A percentile compares a stretch with the other conserved stretches of the same genome.
These are phyloP conservation scores for Ormyrus rosae DNA, from an alignment of 2,888 invertebrate species.

Conservation along the genomic window DNA sequence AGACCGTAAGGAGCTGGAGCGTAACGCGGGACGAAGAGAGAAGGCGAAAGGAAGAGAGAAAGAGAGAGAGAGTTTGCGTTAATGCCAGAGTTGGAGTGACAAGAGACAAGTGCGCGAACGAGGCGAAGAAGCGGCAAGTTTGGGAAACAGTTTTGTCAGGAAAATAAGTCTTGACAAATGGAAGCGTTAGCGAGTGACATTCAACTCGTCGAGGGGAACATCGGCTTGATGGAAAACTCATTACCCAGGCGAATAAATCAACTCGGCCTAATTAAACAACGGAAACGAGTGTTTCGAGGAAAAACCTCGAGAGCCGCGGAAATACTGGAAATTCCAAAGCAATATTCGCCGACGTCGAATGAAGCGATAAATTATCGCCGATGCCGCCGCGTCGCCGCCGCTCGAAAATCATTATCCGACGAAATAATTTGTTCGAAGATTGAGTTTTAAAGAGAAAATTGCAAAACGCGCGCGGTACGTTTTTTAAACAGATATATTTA, in stretches of 20 bases:
- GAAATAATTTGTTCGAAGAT: too few species aligned
- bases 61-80: constrained; percentile 20
- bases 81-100: constrained; percentile 31
- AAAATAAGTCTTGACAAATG: constrained; percentile 43
- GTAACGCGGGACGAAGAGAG: background rate
- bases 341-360: too few species aligned
- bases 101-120: background rate
- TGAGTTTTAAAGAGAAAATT: too few species aligned
- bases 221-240: constrained; percentile 37
- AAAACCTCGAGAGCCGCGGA: background rate
- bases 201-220: constrained; percentile 13
- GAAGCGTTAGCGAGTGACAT: constrained; percentile 32
- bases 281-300: constrained; percentile 1
- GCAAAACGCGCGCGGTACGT: too few species aligned
- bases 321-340: too few species aligned
- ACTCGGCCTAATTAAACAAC: constrained; percentile 39
- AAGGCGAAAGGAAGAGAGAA: constrained; percentile 3
- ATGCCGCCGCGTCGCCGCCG: too few species aligned
- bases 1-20: background rate
- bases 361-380: too few species aligned
- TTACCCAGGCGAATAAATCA: constrained; percentile 32
- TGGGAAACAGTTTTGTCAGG: constrained; percentile 5
- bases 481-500: too few species aligned
- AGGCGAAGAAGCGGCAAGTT: constrained; percentile 25
- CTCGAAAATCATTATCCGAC: too few species aligned